Evolutionary conservation across 2,888 invertebrate species (phyloP).

Genomic region (Nemotelus pantherinus): DNA sequence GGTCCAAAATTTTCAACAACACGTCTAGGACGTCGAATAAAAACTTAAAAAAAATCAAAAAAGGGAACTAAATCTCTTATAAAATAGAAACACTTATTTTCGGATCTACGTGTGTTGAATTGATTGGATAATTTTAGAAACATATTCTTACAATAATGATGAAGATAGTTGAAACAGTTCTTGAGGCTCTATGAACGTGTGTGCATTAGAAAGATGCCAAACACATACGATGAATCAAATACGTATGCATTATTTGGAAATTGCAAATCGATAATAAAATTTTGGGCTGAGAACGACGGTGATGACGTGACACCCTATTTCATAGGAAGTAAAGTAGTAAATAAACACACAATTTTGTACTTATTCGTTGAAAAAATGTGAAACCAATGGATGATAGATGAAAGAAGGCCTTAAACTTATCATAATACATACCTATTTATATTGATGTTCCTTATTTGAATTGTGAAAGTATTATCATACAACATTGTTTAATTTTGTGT

Average conservation of each 20-base stretch:
- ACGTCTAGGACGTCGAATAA: conserved; percentile 63
- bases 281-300: neutral
- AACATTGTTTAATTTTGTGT: conserved; percentile 1
- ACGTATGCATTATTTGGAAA: conserved; percentile 1
- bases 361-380: conserved; percentile 19
- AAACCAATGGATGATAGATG: conserved; percentile 5
- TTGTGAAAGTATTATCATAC: conserved; percentile 34
- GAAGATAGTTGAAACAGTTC: neutral
- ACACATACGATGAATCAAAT: neutral
- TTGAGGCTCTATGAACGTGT: neutral
- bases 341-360: conserved; percentile 29
- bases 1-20: conserved; percentile 58
- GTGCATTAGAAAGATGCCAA: conserved; percentile 12
- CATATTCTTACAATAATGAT: too few relatives aligned
- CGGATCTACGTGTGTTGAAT: neutral
- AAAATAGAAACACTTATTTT: conserved; percentile 15
- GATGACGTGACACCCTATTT: neutral
- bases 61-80: neutral
- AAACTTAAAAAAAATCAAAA: conserved; percentile 56
- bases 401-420: conserved; percentile 34
- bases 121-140: neutral
- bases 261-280: neutral
- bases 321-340: neutral
- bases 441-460: conserved; percentile 27
- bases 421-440: conserved; percentile 17